Evolutionary conservation across 2,888 invertebrate genomes (phyloP).

Genomic region (Ceramica pisi): DNA sequence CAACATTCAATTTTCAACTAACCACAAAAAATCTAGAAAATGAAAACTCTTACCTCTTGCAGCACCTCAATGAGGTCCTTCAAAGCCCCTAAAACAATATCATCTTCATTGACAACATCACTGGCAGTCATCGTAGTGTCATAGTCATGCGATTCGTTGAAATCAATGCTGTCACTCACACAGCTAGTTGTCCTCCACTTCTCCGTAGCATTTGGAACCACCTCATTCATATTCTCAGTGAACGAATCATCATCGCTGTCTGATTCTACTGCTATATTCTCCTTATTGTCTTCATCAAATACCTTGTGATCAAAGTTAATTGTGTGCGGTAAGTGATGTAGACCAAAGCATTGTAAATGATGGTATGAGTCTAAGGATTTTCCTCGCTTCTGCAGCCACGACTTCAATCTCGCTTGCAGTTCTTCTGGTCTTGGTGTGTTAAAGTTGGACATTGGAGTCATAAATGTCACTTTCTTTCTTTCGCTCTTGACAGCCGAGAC

Average conservation of each 20-base stretch:
- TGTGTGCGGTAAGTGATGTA: constrained; percentile 74
- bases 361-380: constrained; percentile 87
- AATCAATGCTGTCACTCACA: constrained; percentile 76
- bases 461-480: constrained; percentile 83
- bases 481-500: constrained; percentile 85
- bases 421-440: constrained; percentile 85
- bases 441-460: constrained; percentile 79
- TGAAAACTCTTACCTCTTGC: constrained; percentile 82
- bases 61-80: constrained; percentile 89
- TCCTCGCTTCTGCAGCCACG: constrained; percentile 89
- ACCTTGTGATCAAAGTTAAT: constrained; percentile 58
- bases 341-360: constrained; percentile 90
- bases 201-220: constrained; percentile 62
- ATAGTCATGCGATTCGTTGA: constrained; percentile 76
- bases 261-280: constrained; percentile 85
- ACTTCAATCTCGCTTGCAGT: constrained; percentile 82
- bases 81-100: constrained; percentile 86
- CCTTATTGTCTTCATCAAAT: constrained; percentile 88
- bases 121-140: constrained; percentile 75
- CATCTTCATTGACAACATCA: constrained; percentile 72
- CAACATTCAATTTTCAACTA: background rate
- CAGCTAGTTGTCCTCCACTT: constrained; percentile 81
- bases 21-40: background rate
- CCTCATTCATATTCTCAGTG: constrained; percentile 78
- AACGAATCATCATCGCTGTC: constrained; percentile 85